Conservation (phyloP, 2,113 vertebrate genomes). For the Jacana jacana region DNA sequence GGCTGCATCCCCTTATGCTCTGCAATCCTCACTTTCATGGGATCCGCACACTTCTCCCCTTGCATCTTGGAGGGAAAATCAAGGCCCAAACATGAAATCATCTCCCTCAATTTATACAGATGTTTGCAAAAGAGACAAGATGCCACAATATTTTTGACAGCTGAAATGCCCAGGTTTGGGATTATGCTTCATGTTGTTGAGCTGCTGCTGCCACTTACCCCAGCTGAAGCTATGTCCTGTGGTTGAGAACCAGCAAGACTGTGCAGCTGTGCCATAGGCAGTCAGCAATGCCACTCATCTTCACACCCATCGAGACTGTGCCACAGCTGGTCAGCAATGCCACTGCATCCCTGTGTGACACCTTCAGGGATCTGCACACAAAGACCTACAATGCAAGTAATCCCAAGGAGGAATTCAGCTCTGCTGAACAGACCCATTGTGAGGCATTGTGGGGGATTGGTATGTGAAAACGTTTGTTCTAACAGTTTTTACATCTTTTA, state of each 20-base stretch:
- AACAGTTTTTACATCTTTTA: background rate
- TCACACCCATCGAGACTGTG: constrained; percentile 24
- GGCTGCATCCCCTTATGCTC: background rate
- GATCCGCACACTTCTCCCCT: fast-evolving
- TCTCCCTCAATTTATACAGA: background rate
- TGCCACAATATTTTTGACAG: background rate
- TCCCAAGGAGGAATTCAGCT: background rate
- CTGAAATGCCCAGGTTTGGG: background rate
- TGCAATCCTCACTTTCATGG: fast-evolving
- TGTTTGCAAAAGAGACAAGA: background rate
- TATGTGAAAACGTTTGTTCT: background rate
- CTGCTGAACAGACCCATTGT: background rate
- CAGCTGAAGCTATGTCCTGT: background rate
- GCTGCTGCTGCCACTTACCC: background rate
- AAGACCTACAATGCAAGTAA: background rate
- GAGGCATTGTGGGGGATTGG: fast-evolving
- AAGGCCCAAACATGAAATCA: background rate
- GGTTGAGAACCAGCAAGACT: background rate
- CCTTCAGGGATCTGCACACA: background rate
- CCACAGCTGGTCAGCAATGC: background rate
- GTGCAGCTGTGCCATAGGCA: constrained; percentile 35
- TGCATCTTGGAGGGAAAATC: background rate
- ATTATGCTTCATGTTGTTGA: background rate
- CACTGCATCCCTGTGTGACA: background rate
- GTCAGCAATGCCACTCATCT: constrained; percentile 8